Base-by-base conservation (phyloP, 1,140 invertebrate genomes). In the Portunus trituberculatus region DNA sequence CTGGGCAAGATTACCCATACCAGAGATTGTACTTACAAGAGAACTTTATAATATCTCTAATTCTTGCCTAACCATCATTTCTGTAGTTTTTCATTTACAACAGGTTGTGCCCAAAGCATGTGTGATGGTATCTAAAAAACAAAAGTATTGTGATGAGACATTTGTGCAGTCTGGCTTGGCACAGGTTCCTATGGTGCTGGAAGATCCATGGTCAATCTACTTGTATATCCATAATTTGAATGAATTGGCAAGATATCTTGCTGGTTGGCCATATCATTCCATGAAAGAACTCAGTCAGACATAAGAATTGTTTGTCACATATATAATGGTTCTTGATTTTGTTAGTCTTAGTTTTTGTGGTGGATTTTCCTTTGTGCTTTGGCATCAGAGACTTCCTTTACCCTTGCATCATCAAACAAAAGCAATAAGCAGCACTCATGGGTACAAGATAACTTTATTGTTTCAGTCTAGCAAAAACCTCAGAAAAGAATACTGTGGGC, bases 141-240 rank as follows among this genome's bases (percentile, higher is more conserved):
- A 39, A 59, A 14, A 59, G 2, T 59, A 59, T 14, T 59, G 52
- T 76, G 6, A 76, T 76, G 67, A 1, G 20, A 76, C 52, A 14
- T 59, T 76, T 76, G n/a, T n/a, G n/a, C 20, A n/a, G 20, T 76
- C 20, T 16, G 67, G 52, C 67, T 7, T 25, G n/a, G 67, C 67
- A 7, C 67, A n/a, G 20, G 67, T n/a, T 25, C n/a, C 67, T 2
- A 7, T n/a, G 20, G 67, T 76, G n/a, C 20, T 76, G 67, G 20
- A 76, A 76, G n/a, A n/a, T 76, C 67, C n/a, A 76, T 76, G 67
- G 67, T 76, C 67, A 76, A n/a, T 76, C 67, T 76, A 25, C n/a
- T n/a, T 76, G n/a, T 76, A 20, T 25, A 76, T 6, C 67, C 12
- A 7, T 4, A 76, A 76, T 76, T 7, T 76, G 8, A n/a, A n/a